Evolutionary conservation across 2,797 vertebrate genomes (phyloP).

Genomic region (Clarias fuscus): DNA sequence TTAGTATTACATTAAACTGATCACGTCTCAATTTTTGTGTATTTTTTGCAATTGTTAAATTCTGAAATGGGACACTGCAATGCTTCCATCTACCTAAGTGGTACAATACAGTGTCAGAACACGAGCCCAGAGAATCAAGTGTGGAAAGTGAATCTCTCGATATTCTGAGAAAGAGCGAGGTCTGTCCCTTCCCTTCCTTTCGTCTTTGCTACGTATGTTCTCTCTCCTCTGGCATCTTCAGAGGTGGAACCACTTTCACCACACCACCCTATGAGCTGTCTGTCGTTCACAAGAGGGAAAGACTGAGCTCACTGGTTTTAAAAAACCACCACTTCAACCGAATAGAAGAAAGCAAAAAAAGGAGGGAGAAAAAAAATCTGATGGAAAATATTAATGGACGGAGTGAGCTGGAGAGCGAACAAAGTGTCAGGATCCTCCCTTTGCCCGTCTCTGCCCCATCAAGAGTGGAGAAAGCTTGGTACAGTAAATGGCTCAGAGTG

Average conservation of each 20-base stretch:
- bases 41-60: not conserved
- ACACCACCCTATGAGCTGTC: conserved; percentile 36
- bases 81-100: no score
- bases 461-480: conserved; percentile 66
- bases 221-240: conserved; percentile 19
- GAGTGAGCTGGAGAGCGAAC: conserved; percentile 58
- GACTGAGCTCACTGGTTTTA: conserved; percentile 61
- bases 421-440: conserved; percentile 60
- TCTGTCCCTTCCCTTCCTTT: conserved; percentile 6
- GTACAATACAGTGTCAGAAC: not conserved
- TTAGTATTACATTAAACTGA: not conserved
- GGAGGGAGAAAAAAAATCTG: conserved; percentile 40
- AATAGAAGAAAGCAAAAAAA: conserved; percentile 47
- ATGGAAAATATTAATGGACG: conserved; percentile 56
- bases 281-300: conserved; percentile 50
- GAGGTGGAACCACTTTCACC: conserved; percentile 32
- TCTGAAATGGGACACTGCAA: not conserved
- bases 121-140: not conserved
- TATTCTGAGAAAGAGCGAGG: not conserved
- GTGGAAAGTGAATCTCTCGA: not conserved
- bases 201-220: conserved; percentile 5
- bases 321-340: conserved; percentile 69
- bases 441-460: conserved; percentile 47
- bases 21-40: not conserved
- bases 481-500: conserved; percentile 62